These are phyloP conservation scores for Dipodomys merriami DNA, from an alignment of 2,113 vertebrate species.

Conservation along the genomic window DNA sequence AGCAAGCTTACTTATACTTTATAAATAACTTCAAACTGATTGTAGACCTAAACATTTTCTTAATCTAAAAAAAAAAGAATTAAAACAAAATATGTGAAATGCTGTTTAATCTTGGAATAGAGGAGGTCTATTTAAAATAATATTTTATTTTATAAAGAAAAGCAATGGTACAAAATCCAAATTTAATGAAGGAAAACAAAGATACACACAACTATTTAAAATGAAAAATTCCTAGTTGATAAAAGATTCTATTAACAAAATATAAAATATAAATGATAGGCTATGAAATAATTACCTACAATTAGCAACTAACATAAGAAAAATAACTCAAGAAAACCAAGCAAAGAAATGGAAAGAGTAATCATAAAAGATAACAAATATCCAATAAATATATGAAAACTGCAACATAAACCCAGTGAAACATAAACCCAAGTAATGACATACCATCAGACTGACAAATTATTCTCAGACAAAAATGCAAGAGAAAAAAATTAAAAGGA, in stretches of 20 bases:
- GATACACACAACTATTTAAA: constrained; percentile 7
- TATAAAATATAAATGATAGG: background rate
- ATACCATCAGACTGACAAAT: background rate
- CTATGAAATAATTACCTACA: background rate
- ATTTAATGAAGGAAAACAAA: background rate
- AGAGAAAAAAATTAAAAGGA: too few species aligned
- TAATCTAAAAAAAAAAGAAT: background rate
- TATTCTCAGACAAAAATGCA: too few species aligned
- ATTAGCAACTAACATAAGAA: constrained; percentile 21
- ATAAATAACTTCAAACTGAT: constrained; percentile 36
- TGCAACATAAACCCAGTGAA: background rate
- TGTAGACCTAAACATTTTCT: background rate
- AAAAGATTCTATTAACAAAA: constrained; percentile 26
- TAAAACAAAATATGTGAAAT: constrained; percentile 27
- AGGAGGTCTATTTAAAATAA: constrained; percentile 9
- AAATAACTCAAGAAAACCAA: background rate
- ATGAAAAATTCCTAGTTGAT: constrained; percentile 7
- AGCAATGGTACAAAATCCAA: background rate
- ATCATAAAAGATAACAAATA: background rate
- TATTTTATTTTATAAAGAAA: background rate
- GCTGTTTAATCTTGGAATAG: background rate
- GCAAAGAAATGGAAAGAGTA: background rate
- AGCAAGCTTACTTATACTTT: background rate
- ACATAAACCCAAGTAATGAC: background rate
- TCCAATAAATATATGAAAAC: background rate